A percentile compares a stretch with the other conserved stretches of the same genome.
These are phyloP conservation scores for Isaurus tuberculatus DNA, from an alignment of 92 coral and sea anemone species.

Conservation along the genomic window DNA sequence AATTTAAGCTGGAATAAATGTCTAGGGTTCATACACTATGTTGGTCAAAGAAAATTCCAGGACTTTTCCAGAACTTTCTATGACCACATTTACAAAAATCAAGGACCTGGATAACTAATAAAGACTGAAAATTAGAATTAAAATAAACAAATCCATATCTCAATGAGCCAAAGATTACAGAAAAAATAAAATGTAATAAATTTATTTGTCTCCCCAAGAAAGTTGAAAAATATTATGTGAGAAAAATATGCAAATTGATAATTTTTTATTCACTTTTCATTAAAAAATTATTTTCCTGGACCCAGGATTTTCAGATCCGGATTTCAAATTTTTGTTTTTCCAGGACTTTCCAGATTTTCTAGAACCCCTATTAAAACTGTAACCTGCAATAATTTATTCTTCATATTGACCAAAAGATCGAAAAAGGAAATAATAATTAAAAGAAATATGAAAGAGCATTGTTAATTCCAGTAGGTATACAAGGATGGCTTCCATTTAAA, in stretches of 20 bases:
- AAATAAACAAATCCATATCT: background rate
- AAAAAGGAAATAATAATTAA: constrained; percentile 15
- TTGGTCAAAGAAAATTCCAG: background rate
- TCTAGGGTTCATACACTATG: background rate
- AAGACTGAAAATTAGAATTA: background rate
- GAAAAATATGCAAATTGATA: constrained; percentile 1
- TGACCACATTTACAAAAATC: background rate
- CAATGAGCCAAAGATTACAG: constrained; percentile 1
- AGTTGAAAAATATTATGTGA: background rate
- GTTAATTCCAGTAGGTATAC: background rate
- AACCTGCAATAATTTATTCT: background rate
- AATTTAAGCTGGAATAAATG: background rate
- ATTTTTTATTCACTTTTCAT: background rate
- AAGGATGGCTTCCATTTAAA: background rate
- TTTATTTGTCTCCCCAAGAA: background rate
- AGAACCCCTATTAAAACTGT: background rate
- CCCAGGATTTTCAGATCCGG: background rate
- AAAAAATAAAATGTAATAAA: background rate
- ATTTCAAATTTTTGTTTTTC: background rate
- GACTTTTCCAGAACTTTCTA: background rate
- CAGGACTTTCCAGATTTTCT: background rate
- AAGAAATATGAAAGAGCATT: background rate
- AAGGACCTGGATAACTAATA: background rate
- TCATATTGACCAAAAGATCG: background rate
- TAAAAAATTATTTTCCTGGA: background rate